A percentile compares a stretch with the other conserved stretches of the same genome.
Evolutionary conservation across 2,113 vertebrate genomes (phyloP).

Genomic region (Lagopus leucura): DNA sequence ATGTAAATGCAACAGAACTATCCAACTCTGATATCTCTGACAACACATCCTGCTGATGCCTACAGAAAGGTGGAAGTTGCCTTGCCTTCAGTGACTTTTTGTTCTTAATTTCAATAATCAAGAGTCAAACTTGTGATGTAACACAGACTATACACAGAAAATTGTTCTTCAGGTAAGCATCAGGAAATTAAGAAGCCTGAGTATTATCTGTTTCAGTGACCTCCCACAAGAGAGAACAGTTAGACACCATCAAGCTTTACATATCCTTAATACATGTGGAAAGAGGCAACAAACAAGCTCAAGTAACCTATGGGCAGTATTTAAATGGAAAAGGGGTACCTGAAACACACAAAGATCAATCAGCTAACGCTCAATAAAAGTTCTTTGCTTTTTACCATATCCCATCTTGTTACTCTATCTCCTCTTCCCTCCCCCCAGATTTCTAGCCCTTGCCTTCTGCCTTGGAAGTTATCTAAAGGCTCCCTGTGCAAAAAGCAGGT

Average conservation of each 20-base stretch:
- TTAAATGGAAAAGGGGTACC: background rate
- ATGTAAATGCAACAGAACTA: background rate
- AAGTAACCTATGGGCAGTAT: background rate
- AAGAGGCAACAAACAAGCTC: background rate
- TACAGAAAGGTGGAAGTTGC: background rate
- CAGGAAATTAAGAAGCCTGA: background rate
- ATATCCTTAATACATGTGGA: background rate
- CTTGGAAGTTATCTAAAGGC: background rate
- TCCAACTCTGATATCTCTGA: background rate
- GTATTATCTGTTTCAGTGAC: background rate
- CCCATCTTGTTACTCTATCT: background rate
- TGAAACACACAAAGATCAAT: background rate
- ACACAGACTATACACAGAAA: background rate
- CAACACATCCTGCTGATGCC: background rate
- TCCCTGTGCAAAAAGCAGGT: background rate
- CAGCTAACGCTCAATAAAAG: background rate
- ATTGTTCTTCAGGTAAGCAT: background rate
- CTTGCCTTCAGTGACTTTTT: background rate
- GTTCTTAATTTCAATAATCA: background rate
- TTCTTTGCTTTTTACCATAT: background rate
- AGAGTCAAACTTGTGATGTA: background rate
- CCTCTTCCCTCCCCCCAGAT: background rate
- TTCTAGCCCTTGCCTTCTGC: background rate
- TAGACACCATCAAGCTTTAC: background rate
- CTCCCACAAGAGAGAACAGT: background rate